Evolutionary conservation across 2,888 invertebrate genomes (phyloP).

Genomic region (Xestia xanthographa): DNA sequence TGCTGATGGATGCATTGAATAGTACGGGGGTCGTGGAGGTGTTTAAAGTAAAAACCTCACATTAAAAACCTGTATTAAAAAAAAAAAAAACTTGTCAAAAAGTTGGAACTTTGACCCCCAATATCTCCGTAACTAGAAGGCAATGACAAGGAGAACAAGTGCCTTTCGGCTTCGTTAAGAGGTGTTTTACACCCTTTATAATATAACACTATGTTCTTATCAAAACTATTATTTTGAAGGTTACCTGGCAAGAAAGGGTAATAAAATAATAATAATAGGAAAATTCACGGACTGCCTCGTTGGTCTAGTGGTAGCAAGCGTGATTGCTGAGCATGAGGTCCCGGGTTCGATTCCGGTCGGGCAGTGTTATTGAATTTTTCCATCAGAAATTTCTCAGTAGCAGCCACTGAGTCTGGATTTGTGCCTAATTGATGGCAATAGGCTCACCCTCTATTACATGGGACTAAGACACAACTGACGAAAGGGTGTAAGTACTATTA

Average conservation of each 20-base stretch:
- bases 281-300: background rate
- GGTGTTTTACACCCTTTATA: too few relatives aligned
- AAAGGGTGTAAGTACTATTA: background rate
- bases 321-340: background rate
- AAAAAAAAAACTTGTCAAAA: too few relatives aligned
- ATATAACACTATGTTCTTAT: conserved; percentile 20
- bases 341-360: background rate
- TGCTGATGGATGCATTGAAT: too few relatives aligned
- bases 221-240: conserved; percentile 21
- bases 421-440: background rate
- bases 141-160: too few relatives aligned
- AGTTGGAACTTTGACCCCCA: too few relatives aligned
- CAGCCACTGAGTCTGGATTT: background rate
- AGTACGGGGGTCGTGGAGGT: too few relatives aligned
- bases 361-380: background rate
- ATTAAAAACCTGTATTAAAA: too few relatives aligned
- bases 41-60: too few relatives aligned
- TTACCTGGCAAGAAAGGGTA: background rate
- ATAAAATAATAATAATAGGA: conserved; percentile 1
- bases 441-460: background rate
- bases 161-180: too few relatives aligned
- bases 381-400: background rate
- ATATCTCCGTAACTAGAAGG: too few relatives aligned
- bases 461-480: too few relatives aligned
- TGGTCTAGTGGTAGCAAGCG: background rate